These are phyloP conservation scores for Pinctada fucata DNA, from an alignment of 2,888 invertebrate species.

Conservation along the genomic window DNA sequence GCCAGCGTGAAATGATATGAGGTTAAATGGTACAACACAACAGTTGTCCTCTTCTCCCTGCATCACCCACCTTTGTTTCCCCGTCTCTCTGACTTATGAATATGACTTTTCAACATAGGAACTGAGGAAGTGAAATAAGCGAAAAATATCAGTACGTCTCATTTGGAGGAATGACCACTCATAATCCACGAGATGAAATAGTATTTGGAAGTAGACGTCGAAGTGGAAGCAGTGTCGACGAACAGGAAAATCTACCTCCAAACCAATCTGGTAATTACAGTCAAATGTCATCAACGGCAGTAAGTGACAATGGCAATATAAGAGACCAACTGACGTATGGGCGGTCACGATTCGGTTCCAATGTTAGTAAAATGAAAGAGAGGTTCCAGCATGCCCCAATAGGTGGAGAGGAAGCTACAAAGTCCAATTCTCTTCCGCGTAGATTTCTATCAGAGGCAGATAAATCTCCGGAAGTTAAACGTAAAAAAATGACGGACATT, in stretches of 20 bases:
- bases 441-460: constrained; percentile 38
- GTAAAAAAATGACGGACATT: constrained; percentile 48
- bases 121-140: too few relatives aligned
- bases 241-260: constrained; percentile 38
- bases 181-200: constrained; percentile 44
- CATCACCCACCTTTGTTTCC: too few relatives aligned
- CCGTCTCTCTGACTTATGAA: too few relatives aligned
- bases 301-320: background rate
- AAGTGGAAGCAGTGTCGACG: constrained; percentile 55
- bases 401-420: constrained; percentile 11
- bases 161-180: too few relatives aligned
- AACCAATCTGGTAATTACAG: background rate
- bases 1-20: too few relatives aligned
- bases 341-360: constrained; percentile 51
- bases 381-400: constrained; percentile 62
- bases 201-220: constrained; percentile 57
- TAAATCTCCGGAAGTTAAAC: constrained; percentile 56
- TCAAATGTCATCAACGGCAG: background rate
- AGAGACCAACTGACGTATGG: background rate
- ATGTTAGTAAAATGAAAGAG: constrained; percentile 71
- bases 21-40: too few relatives aligned
- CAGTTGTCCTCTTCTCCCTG: too few relatives aligned
- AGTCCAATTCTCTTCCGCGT: constrained; percentile 23
- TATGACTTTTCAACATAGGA: too few relatives aligned
- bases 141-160: too few relatives aligned